Percentiles rank a stretch among this genome's conserved stretches.
phyloP scores from a whole-genome alignment of 2,113 vertebrate species.

The Aramus guarauna region DNA sequence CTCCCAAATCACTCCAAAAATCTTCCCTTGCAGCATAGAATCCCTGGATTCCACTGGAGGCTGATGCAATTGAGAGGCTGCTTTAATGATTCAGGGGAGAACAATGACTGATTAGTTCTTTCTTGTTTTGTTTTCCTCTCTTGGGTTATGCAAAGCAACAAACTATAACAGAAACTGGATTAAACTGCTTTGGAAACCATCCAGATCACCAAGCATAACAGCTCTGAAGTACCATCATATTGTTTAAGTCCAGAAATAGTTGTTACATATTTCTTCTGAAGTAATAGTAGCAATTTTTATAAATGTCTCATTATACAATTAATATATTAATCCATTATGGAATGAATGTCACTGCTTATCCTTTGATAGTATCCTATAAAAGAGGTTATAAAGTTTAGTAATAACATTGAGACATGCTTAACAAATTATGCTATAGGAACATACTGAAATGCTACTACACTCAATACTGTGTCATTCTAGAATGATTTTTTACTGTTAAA shows the following conservation, averaged over 20 bases:
- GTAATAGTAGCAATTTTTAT: neutral
- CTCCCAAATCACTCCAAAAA: neutral
- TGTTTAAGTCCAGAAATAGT: neutral
- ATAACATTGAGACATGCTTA: neutral
- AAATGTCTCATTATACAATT: neutral
- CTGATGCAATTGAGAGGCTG: neutral
- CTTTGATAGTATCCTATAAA: neutral
- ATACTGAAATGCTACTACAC: neutral
- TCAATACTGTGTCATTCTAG: neutral
- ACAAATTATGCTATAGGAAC: neutral
- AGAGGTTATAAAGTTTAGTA: neutral
- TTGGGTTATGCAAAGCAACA: neutral
- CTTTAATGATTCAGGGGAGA: neutral
- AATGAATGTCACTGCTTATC: neutral
- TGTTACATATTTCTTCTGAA: neutral
- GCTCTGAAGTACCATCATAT: neutral
- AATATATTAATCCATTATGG: neutral
- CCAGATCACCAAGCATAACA: neutral
- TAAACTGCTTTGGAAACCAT: neutral
- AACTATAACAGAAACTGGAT: neutral
- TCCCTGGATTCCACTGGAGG: neutral
- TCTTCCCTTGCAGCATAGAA: neutral
- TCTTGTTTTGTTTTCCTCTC: neutral
- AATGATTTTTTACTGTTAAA: neutral
- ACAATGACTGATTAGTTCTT: neutral